These are phyloP conservation scores for Malurus melanocephalus DNA, from an alignment of 2,113 vertebrate genomes.

Conservation along the genomic window DNA sequence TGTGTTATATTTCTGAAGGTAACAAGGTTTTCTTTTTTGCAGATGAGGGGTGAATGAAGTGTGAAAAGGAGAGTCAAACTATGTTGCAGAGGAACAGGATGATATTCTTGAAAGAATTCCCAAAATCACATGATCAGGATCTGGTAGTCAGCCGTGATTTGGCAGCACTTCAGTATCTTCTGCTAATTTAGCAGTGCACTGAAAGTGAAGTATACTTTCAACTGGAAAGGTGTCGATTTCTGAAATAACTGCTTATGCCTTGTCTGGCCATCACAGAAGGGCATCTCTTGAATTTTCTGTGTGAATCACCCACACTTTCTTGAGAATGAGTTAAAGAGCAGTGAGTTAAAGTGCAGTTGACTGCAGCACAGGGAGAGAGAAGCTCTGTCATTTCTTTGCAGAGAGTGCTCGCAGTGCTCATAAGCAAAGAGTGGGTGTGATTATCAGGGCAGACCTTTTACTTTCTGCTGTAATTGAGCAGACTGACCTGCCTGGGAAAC, in stretches of 20 bases:
- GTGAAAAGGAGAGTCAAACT: neutral
- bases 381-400: neutral
- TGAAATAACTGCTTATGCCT: constrained; percentile 6
- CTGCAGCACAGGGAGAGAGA: neutral
- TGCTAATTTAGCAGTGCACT: neutral
- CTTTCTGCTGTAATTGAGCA: neutral
- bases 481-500: neutral
- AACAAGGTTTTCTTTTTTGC: neutral
- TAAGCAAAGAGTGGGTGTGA: neutral
- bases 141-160: neutral
- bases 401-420: neutral
- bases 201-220: neutral
- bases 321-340: neutral
- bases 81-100: neutral
- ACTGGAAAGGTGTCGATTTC: neutral
- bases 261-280: neutral
- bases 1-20: neutral
- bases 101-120: neutral
- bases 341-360: neutral
- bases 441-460: neutral
- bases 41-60: neutral
- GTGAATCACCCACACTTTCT: neutral
- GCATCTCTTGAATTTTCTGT: neutral
- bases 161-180: neutral
- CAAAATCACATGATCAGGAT: neutral